These are phyloP conservation scores for Oreochromis niloticus DNA, from an alignment of 2,113 vertebrate species.

Conservation along the genomic window DNA sequence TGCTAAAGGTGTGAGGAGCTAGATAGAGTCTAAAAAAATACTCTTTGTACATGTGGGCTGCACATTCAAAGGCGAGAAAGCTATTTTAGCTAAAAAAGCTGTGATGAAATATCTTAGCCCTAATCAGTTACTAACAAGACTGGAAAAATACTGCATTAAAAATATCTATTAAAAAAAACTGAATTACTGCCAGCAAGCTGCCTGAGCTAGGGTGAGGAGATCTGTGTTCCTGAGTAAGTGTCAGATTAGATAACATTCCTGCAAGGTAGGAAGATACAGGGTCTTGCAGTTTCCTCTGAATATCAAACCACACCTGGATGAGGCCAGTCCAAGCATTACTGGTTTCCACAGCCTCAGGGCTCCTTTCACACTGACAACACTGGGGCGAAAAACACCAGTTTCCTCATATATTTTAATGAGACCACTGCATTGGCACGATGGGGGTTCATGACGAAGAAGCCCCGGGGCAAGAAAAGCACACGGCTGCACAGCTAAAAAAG, in stretches of 20 bases:
- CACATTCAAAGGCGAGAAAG: not conserved
- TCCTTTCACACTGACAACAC: not conserved
- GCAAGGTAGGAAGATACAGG: not conserved
- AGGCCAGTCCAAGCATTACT: constrained; percentile 3
- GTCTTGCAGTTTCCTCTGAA: not conserved
- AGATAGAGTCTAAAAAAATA: not conserved
- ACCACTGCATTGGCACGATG: not conserved
- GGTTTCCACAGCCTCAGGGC: constrained; percentile 12
- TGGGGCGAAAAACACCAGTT: not conserved
- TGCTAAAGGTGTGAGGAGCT: not conserved
- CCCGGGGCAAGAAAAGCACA: not conserved
- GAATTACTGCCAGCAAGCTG: not conserved
- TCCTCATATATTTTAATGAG: constrained; percentile 25
- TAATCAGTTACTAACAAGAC: not conserved
- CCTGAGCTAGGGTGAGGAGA: not conserved
- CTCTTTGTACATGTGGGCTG: not conserved
- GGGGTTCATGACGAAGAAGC: not conserved
- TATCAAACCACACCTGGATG: constrained; percentile 31
- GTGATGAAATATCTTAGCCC: not conserved
- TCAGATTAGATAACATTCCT: not conserved
- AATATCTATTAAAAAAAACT: not conserved
- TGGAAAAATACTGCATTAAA: not conserved
- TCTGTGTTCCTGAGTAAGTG: not conserved
- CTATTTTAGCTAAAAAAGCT: not conserved
- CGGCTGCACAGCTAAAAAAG: not conserved